These are phyloP conservation scores for Anthopleura xanthogrammica DNA, from an alignment of 92 coral and sea anemone species.

Conservation along the genomic window DNA sequence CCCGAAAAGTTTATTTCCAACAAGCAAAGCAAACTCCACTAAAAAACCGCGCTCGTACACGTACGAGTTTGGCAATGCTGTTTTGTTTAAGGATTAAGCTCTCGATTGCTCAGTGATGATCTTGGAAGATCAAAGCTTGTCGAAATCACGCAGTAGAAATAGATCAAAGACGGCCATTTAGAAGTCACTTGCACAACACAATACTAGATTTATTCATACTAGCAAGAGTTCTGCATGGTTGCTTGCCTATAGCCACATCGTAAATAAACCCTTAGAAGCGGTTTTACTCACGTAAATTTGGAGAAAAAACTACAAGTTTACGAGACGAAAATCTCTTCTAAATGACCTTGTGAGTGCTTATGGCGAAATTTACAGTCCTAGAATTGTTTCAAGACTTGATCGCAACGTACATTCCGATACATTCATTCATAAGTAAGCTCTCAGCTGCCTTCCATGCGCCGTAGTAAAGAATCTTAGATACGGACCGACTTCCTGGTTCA, in stretches of 20 bases:
- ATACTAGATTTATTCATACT: constrained; percentile 57
- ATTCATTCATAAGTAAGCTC: constrained; percentile 21
- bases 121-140: constrained; percentile 18
- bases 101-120: constrained; percentile 27
- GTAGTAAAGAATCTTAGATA: background rate
- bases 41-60: background rate
- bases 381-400: background rate
- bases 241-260: constrained; percentile 40
- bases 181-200: constrained; percentile 40
- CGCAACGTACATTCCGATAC: constrained; percentile 24
- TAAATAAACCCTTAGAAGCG: constrained; percentile 36
- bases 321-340: background rate
- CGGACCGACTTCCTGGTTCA: constrained; percentile 28
- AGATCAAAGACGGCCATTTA: constrained; percentile 30
- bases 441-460: constrained; percentile 6
- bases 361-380: constrained; percentile 5
- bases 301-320: background rate
- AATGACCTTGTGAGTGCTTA: constrained; percentile 8
- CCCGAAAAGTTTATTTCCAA: constrained; percentile 15
- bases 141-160: constrained; percentile 35
- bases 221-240: constrained; percentile 72
- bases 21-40: background rate
- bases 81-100: constrained; percentile 30
- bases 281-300: constrained; percentile 24
- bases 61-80: constrained; percentile 2